Evolutionary conservation across 2,797 vertebrate species (phyloP), one percentile per base, ranked within the genome.

Genomic region (Sternotherus odoratus): DNA sequence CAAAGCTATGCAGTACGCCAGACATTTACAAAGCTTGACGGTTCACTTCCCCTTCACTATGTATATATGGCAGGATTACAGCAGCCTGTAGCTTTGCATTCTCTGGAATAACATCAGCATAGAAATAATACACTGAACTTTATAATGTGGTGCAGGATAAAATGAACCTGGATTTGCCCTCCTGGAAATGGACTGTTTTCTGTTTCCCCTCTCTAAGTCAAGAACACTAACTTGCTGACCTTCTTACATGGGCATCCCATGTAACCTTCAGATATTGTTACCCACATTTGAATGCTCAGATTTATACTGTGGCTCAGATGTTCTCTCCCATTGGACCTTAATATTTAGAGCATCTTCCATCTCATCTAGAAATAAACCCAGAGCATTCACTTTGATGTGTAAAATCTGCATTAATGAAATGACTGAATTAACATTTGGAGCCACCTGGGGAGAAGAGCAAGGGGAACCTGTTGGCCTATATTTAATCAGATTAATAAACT

Each of bases 361-460:
- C 74, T 72, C 56, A 86, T 90, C 89, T 78, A 91, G 93, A 95
- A 95, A 93, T 88, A 95, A 93, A 95, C 90, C 72, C 57, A 91
- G 91, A 93, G 95, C 69, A 78, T 93, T 95, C 81, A 60, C 96
- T 97, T 97, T 97, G 97, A 97, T 96, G 91, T 97, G 85, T 88
- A 79, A 95, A 97, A 85, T 89, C 48, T 94, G 90, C 96, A 93
- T 96, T 96, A 97, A 97, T 96, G 94, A 95, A 96, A 94, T 1
- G 8, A 90, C 87, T 95, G 92, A 96, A 97, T 97, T 97, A 96
- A 91, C 89, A 82, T 28, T 94, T 85, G 81, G n/a, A 91, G 85
- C 85, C 96, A 95, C 95, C 79, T 91, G 88, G 94, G 95, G 86
- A 96, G 83, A 86, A 48, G 69, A 93, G 95, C 53, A 57, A 17